phyloP scores from a whole-genome alignment of 2,113 vertebrate genomes.

The Nothocercus julius region DNA sequence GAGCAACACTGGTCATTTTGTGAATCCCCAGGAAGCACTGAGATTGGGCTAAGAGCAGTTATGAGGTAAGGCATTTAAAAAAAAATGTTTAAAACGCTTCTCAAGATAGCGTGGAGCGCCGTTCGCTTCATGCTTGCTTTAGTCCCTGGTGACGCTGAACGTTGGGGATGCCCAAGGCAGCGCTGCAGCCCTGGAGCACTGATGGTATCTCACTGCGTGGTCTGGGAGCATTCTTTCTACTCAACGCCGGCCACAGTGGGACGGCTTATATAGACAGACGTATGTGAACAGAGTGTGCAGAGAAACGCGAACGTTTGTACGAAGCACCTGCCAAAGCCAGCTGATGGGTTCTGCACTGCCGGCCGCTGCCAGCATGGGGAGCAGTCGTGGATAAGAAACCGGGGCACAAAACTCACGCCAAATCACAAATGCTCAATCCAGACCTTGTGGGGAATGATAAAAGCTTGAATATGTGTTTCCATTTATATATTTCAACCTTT shows the following conservation, averaged over 20 bases:
- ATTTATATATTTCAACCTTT: neutral
- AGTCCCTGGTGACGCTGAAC: neutral
- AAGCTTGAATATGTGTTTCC: neutral
- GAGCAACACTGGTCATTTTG: neutral
- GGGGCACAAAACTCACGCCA: neutral
- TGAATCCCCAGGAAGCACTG: neutral
- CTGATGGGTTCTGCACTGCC: neutral
- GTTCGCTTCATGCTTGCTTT: neutral
- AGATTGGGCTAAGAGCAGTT: neutral
- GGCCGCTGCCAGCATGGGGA: neutral
- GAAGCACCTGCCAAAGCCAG: neutral
- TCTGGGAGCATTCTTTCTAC: neutral
- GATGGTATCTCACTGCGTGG: neutral
- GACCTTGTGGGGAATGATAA: neutral
- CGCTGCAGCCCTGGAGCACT: neutral
- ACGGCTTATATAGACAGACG: neutral
- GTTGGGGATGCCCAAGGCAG: no score
- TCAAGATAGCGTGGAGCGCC: rapidly evolving
- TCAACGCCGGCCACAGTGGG: neutral
- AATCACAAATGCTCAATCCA: neutral
- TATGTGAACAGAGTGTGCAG: neutral
- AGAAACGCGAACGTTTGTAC: constrained; percentile 2
- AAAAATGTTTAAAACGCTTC: neutral
- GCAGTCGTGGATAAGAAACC: neutral
- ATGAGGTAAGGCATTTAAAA: neutral